phyloP scores from a whole-genome alignment of 2,888 invertebrate species.

The Ditula angustiorana region DNA sequence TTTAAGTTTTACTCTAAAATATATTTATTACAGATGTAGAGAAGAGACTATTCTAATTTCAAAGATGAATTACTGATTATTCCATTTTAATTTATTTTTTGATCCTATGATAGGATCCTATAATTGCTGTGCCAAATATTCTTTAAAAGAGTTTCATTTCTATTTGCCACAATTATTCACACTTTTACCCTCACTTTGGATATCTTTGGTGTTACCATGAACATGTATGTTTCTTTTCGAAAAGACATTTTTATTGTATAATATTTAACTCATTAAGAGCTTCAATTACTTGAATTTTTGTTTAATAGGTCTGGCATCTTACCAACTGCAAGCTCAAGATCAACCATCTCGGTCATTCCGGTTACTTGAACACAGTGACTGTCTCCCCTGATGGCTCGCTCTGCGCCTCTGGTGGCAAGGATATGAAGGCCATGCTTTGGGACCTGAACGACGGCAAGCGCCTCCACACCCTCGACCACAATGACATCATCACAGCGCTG shows the following conservation, averaged over 20 bases:
- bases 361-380: constrained; percentile 99
- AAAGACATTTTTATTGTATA: not conserved
- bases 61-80: too few species aligned
- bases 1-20: constrained; percentile 12
- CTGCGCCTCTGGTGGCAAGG: constrained; percentile 99
- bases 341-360: constrained; percentile 98
- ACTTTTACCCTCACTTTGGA: too few species aligned
- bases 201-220: too few species aligned
- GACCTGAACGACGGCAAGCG: constrained; percentile 99
- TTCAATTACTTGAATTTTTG: not conserved
- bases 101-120: too few species aligned
- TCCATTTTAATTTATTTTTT: too few species aligned
- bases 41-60: too few species aligned
- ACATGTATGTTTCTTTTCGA: too few species aligned
- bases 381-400: constrained; percentile 99
- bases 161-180: too few species aligned
- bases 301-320: constrained; percentile 96
- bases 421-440: constrained; percentile 99
- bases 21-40: too few species aligned
- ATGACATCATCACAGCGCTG: constrained; percentile 98
- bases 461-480: constrained; percentile 98
- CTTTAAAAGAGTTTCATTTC: too few species aligned
- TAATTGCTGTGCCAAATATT: too few species aligned
- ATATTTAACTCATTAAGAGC: not conserved
- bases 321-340: constrained; percentile 99